A percentile compares a stretch with the other conserved stretches of the same genome.
Conservation (phyloP, 1,140 invertebrate species). For the Hypsibius dujardini region DNA sequence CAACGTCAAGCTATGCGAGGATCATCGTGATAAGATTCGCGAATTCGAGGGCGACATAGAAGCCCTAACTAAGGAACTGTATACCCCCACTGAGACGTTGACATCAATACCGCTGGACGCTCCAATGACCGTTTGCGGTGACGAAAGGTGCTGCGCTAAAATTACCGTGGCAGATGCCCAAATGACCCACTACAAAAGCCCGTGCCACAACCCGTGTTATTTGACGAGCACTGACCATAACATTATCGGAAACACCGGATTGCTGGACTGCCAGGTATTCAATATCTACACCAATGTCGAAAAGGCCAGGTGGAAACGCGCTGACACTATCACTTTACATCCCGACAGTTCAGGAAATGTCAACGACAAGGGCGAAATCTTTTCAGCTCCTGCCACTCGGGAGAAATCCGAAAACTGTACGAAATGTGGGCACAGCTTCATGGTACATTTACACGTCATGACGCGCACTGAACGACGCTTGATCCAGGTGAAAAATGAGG, state of each 20-base stretch:
- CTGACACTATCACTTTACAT: not conserved
- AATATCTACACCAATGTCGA: not conserved
- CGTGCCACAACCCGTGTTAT: not conserved
- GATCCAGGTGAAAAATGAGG: not conserved
- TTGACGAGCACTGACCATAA: not conserved
- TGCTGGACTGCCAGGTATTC: not conserved
- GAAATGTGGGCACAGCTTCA: not conserved
- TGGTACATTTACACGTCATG: not conserved
- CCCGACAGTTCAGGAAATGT: not conserved
- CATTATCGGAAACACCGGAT: not conserved
- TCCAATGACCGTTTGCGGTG: not conserved
- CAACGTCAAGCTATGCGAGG: not conserved
- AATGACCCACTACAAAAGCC: not conserved
- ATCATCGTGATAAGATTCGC: not conserved
- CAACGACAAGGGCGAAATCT: not conserved
- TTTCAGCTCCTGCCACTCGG: not conserved
- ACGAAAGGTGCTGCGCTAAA: not conserved
- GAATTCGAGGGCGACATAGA: slow-evolving; percentile 1
- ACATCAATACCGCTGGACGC: not conserved
- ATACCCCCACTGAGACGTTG: not conserved
- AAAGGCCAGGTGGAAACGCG: not conserved
- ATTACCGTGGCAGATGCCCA: not conserved
- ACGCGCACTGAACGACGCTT: not conserved
- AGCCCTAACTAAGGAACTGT: not conserved
- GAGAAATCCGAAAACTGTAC: slow-evolving; percentile 6